Evolutionary conservation across 1,140 invertebrate genomes (phyloP).

Genomic region (Drosophila sturtevanti): DNA sequence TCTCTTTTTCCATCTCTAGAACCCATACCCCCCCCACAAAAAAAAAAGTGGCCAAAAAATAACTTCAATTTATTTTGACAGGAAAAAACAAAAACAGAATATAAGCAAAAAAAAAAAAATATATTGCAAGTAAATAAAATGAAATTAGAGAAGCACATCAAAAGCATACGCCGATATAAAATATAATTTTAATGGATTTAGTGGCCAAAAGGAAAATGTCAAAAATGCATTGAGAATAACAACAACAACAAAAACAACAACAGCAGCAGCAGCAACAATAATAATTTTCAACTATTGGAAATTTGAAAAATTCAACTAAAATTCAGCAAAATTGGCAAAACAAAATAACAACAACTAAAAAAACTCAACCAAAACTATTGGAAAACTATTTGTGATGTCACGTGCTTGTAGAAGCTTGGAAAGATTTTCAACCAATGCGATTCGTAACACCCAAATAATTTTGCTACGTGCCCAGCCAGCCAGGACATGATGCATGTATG

Average conservation of each 20-base stretch:
- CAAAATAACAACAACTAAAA: constrained; percentile 13
- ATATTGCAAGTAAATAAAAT: constrained; percentile 45
- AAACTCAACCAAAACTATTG: constrained; percentile 33
- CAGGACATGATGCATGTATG: constrained; percentile 10
- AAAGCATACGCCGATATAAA: constrained; percentile 70
- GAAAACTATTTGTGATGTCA: constrained; percentile 77
- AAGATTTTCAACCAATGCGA: constrained; percentile 58
- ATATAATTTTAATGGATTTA: constrained; percentile 79
- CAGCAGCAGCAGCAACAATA: constrained; percentile 15
- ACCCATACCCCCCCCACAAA: background rate
- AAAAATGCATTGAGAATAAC: constrained; percentile 57
- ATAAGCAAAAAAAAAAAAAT: constrained; percentile 49
- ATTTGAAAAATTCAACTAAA: constrained; percentile 25
- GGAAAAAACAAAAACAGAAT: constrained; percentile 22
- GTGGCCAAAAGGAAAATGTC: constrained; percentile 71
- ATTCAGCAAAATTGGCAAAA: constrained; percentile 29
- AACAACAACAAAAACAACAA: constrained; percentile 18
- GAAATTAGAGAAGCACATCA: constrained; percentile 73
- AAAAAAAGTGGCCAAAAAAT: constrained; percentile 56
- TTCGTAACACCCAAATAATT: constrained; percentile 55
- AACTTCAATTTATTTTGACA: constrained; percentile 80
- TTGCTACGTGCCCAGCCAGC: constrained; percentile 65
- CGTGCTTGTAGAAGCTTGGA: constrained; percentile 54
- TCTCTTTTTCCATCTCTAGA: background rate
- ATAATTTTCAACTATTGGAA: constrained; percentile 36